A percentile compares a stretch with the other conserved stretches of the same genome.
These are phyloP conservation scores for Melanostoma mellinum DNA, from an alignment of 2,888 invertebrate species.

Conservation along the genomic window DNA sequence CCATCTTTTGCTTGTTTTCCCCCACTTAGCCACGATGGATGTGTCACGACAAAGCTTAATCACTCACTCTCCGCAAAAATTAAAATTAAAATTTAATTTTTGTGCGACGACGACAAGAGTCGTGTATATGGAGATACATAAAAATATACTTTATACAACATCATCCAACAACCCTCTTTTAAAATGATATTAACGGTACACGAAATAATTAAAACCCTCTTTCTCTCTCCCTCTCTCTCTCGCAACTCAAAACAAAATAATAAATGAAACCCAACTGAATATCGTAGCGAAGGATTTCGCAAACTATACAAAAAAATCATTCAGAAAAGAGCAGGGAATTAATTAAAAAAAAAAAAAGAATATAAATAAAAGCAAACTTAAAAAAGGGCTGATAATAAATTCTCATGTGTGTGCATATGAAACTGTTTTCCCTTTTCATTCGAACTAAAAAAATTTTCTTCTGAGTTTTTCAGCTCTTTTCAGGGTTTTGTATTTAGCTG, in stretches of 20 bases:
- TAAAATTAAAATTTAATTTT: slow-evolving; percentile 59
- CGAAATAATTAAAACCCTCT: slow-evolving; percentile 62
- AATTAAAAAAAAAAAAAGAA: slow-evolving; percentile 54
- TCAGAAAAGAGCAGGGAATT: slow-evolving; percentile 35
- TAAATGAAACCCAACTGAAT: slow-evolving; percentile 33
- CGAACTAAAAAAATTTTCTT: slow-evolving; percentile 22
- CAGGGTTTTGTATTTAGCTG: slow-evolving; percentile 41
- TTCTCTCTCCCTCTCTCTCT: slow-evolving; percentile 10
- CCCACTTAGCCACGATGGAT: slow-evolving; percentile 40
- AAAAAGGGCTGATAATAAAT: slow-evolving; percentile 54
- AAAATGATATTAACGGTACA: slow-evolving; percentile 65
- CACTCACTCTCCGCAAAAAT: slow-evolving; percentile 52
- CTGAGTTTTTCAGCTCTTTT: slow-evolving; percentile 10
- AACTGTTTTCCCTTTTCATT: slow-evolving; percentile 33
- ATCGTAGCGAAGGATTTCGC: slow-evolving; percentile 18
- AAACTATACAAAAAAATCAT: slow-evolving; percentile 24
- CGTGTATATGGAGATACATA: not conserved
- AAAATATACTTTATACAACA: slow-evolving; percentile 29
- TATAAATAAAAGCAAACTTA: slow-evolving; percentile 14
- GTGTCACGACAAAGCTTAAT: slow-evolving; percentile 43
- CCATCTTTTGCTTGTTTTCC: not conserved
- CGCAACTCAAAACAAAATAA: slow-evolving; percentile 43
- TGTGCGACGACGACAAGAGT: slow-evolving; percentile 5
- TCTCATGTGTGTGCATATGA: slow-evolving; percentile 34
- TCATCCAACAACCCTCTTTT: slow-evolving; percentile 37